A percentile compares a stretch with the other conserved stretches of the same genome.
Evolutionary conservation across 2,113 vertebrate species (phyloP).

Genomic region (Merops nubicus): DNA sequence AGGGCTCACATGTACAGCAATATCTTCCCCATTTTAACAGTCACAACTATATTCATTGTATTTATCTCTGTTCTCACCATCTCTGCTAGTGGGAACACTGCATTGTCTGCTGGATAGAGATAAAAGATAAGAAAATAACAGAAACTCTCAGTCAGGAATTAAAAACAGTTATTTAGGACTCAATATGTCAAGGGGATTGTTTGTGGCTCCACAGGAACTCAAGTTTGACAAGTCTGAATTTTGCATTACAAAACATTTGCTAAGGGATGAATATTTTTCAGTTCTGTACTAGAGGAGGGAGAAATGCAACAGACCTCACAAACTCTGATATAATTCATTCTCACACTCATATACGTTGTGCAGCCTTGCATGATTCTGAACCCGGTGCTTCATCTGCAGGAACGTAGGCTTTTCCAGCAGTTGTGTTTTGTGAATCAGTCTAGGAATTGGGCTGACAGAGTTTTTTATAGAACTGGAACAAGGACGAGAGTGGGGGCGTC

Average conservation of each 20-base stretch:
- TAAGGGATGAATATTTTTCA: background rate
- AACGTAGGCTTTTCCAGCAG: background rate
- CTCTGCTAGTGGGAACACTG: background rate
- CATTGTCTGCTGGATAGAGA: background rate
- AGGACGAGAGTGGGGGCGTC: rapidly evolving
- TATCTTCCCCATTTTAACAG: background rate
- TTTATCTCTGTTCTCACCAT: background rate
- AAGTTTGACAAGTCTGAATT: background rate
- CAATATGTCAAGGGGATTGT: slow-evolving; percentile 35
- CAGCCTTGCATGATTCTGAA: background rate
- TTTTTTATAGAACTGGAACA: background rate
- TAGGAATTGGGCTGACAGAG: background rate
- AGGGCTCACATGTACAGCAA: background rate
- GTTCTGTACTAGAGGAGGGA: background rate
- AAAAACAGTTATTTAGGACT: background rate
- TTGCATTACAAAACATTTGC: background rate
- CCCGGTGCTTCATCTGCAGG: background rate
- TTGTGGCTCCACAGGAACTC: background rate
- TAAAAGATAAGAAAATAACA: slow-evolving; percentile 42
- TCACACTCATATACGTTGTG: background rate
- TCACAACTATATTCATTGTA: background rate
- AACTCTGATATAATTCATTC: background rate
- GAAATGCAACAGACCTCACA: background rate
- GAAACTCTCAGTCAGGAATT: slow-evolving; percentile 15
- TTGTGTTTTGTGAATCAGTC: background rate